Base-by-base conservation (phyloP, 2,888 invertebrate genomes). In the Drosophila paracracens region DNA sequence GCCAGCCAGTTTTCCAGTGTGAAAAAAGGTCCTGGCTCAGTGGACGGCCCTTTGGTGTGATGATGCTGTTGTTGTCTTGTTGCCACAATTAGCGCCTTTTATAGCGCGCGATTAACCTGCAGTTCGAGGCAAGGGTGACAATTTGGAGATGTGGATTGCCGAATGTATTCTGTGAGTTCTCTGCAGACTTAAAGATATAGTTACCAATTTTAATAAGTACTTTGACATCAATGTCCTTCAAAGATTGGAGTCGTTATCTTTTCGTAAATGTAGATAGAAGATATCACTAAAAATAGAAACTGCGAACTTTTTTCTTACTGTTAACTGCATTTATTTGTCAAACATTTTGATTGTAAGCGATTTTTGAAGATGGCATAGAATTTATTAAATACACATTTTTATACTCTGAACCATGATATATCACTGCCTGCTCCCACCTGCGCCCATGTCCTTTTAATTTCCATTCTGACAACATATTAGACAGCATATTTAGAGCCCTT, bases 1-100 rank as follows among this genome's bases (percentile, higher is more conserved):
- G 56, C 27, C 36, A 18, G 46, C 25, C 48, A 33, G 56, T 2
- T 13, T 58, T 31, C 51, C 16, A 40, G 40, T 48, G 38, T 48
- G 40, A 56, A 51, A 61, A 65, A 60, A 68, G 43, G 53, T 62
- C n/a, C 43, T 21, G 54, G 58, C 29, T 48, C 58, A 50, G 64
- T 81, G 81, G 81, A 67, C 52, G 74, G 67, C 50, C 60, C 70
- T 75, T 88, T 82, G 83, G 79, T 85, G 76, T 69, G 67, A 11
- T 35, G 13, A 18, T 48, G 31, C 0, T 74, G 50, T 29, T 50
- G 72, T 35, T 69, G 74, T 74, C 57, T 40, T 67, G 79, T 84
- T 82, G 86, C 76, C 90, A 65, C 83, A 89, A 84, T 84, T 84
- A 89, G 90, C 90, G 69, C 64, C 69, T 64, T 70, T 78, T 52